Evolutionary conservation across 2,797 vertebrate species (phyloP).

Genomic region (Falco rusticolus): DNA sequence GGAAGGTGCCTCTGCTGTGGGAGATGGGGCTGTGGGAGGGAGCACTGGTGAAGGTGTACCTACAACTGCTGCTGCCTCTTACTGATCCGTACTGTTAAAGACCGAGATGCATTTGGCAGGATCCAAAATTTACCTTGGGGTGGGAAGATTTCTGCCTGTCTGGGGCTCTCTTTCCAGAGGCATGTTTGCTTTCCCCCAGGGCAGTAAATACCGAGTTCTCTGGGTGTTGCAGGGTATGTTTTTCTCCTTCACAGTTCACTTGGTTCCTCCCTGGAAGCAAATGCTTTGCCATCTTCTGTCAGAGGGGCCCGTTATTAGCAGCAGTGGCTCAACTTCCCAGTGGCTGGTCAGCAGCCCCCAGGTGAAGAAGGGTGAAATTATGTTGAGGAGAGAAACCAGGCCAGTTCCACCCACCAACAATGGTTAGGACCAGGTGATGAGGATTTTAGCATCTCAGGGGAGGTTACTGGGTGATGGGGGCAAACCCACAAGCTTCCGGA

Average conservation of each 20-base stretch:
- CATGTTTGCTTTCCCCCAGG: slow-evolving; percentile 48
- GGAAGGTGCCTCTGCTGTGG: not conserved
- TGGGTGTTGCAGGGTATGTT: slow-evolving; percentile 36
- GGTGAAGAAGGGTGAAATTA: not conserved
- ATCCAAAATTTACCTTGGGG: slow-evolving; percentile 7
- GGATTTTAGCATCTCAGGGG: not conserved
- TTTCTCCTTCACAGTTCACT: slow-evolving; percentile 59
- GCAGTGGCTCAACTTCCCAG: not conserved
- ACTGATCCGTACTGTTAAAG: not conserved
- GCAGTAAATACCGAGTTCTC: slow-evolving; percentile 33
- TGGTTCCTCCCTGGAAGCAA: slow-evolving; percentile 49
- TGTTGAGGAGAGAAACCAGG: not conserved
- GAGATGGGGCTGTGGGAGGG: not conserved
- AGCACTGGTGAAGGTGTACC: not conserved
- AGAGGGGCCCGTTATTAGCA: not conserved
- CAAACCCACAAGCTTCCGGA: fast-evolving
- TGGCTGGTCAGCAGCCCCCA: not conserved
- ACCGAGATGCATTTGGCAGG: not conserved
- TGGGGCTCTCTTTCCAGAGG: slow-evolving; percentile 16
- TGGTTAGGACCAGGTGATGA: not conserved
- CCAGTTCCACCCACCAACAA: not conserved
- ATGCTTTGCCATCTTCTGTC: slow-evolving; percentile 20
- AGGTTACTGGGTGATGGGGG: not conserved
- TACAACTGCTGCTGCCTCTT: not conserved
- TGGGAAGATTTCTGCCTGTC: slow-evolving; percentile 31